These are phyloP conservation scores for Calameuta pallipes DNA, from an alignment of 2,888 invertebrate genomes.

Conservation along the genomic window DNA sequence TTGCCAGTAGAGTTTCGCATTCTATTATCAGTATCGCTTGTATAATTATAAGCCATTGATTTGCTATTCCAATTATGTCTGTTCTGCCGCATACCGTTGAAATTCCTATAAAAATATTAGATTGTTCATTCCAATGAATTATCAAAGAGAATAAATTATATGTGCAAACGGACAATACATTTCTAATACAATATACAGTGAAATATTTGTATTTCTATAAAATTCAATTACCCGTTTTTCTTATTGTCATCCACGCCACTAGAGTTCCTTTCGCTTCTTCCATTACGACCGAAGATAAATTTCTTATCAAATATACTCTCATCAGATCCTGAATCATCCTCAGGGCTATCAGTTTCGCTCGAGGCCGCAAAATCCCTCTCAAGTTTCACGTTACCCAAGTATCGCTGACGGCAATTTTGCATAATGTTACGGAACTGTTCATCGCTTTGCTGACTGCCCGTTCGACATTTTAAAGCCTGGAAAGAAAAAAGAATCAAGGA, in stretches of 20 bases:
- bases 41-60: background rate
- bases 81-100: background rate
- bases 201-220: background rate
- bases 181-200: background rate
- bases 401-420: constrained; percentile 68
- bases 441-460: constrained; percentile 72
- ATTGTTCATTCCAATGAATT: background rate
- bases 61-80: background rate
- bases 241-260: background rate
- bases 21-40: constrained; percentile 21
- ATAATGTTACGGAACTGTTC: constrained; percentile 71
- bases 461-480: constrained; percentile 71
- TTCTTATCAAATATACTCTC: constrained; percentile 49
- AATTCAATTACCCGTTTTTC: background rate
- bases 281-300: constrained; percentile 35
- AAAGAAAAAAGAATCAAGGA: constrained; percentile 13
- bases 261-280: constrained; percentile 22
- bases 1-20: constrained; percentile 14
- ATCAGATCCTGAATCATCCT: constrained; percentile 45
- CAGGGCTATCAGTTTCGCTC: constrained; percentile 43
- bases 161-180: background rate
- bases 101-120: background rate
- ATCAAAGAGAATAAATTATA: background rate
- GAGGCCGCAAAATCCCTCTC: constrained; percentile 50
- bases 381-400: constrained; percentile 49